phyloP scores from a whole-genome alignment of 2,113 vertebrate genomes.

The Hiodon alosoides region DNA sequence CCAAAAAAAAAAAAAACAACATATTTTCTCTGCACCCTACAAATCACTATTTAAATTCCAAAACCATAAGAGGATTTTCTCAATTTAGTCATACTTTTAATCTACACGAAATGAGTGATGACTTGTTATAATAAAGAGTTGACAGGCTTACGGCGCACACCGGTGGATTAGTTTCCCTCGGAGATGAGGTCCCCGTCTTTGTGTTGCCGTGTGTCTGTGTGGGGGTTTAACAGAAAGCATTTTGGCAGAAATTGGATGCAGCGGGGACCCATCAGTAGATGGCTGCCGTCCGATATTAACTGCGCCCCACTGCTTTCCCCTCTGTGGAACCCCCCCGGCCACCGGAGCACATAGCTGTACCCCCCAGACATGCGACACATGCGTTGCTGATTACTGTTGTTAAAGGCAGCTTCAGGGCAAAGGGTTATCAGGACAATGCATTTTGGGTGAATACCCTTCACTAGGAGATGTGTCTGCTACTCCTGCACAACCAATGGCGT shows the following conservation, averaged over 20 bases:
- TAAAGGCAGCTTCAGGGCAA: too few species aligned
- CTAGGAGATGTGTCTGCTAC: too few species aligned
- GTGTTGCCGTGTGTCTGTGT: slow-evolving; percentile 93
- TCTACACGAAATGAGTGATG: slow-evolving; percentile 99
- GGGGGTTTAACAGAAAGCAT: slow-evolving; percentile 97
- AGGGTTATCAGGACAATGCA: too few species aligned
- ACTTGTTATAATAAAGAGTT: slow-evolving; percentile 98
- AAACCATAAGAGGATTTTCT: slow-evolving; percentile 99
- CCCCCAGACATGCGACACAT: too few species aligned
- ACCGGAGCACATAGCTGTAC: too few species aligned
- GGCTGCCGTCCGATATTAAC: slow-evolving; percentile 91
- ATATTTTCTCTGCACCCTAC: slow-evolving; percentile 71
- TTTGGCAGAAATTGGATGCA: slow-evolving; percentile 98
- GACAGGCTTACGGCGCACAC: slow-evolving; percentile 97
- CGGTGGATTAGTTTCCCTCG: slow-evolving; percentile 96
- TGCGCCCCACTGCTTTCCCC: slow-evolving; percentile 74
- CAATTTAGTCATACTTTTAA: slow-evolving; percentile 99
- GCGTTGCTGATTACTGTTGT: too few species aligned
- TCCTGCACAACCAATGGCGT: too few species aligned
- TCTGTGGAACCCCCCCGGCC: slow-evolving; percentile 46
- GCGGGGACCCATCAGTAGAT: slow-evolving; percentile 90
- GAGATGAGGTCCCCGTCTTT: slow-evolving; percentile 98
- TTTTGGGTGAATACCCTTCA: too few species aligned
- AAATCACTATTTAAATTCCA: slow-evolving; percentile 88
- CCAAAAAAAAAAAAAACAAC: slow-evolving; percentile 49